Evolutionary conservation across 2,888 invertebrate genomes (phyloP).

Genomic region (Onthophagus sagittarius): DNA sequence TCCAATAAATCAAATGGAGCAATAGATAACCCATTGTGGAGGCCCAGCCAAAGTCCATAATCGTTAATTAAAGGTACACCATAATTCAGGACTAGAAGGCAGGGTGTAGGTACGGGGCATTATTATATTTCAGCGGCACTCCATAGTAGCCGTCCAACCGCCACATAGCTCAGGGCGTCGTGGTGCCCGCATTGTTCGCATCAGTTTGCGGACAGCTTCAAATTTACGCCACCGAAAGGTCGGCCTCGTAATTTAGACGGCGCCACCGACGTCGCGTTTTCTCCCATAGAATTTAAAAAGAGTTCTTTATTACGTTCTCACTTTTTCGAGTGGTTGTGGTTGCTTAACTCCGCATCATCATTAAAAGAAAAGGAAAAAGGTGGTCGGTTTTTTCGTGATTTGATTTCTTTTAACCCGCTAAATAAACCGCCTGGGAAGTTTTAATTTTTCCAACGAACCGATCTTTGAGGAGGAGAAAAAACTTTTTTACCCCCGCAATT

Average conservation of each 20-base stretch:
- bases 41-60: not conserved
- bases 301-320: not conserved
- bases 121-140: constrained; percentile 15
- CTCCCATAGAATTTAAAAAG: not conserved
- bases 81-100: constrained; percentile 13
- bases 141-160: not conserved
- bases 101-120: constrained; percentile 3
- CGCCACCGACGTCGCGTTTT: not conserved
- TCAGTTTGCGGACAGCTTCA: not conserved
- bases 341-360: not conserved
- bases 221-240: not conserved
- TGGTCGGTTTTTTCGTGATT: not conserved
- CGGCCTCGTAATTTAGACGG: not conserved
- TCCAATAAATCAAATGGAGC: not conserved
- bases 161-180: not conserved
- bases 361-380: not conserved
- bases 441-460: not conserved
- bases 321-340: not conserved
- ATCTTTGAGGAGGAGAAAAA: not conserved
- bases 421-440: not conserved
- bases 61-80: constrained; percentile 17
- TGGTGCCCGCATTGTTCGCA: not conserved
- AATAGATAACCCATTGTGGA: not conserved
- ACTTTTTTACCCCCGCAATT: not conserved
- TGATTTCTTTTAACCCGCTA: not conserved